Conservation (phyloP, 2,797 vertebrate genomes). For the Leuciscus waleckii region DNA sequence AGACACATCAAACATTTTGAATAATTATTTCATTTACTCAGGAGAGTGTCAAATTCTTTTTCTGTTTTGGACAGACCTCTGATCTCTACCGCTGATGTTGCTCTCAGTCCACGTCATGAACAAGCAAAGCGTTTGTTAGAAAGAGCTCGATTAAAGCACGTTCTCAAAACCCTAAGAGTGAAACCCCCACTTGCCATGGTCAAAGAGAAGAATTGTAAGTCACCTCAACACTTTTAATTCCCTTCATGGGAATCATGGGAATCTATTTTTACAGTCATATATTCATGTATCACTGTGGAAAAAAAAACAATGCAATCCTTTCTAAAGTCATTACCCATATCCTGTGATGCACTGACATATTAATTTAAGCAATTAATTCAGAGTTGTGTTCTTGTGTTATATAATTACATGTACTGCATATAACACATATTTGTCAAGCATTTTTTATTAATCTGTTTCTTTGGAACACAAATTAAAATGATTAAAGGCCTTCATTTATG, state of each 20-base stretch:
- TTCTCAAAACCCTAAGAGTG: constrained; percentile 83
- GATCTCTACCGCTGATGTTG: constrained; percentile 77
- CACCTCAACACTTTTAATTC: constrained; percentile 1
- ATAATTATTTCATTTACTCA: neutral
- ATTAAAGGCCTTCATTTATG: constrained; percentile 16
- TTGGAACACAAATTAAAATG: constrained; percentile 7
- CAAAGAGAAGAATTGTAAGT: constrained; percentile 74
- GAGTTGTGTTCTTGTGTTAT: constrained; percentile 28
- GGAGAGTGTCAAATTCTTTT: neutral
- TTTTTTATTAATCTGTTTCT: constrained; percentile 49
- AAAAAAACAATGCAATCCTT: neutral
- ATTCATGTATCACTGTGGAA: neutral
- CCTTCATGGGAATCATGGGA: neutral
- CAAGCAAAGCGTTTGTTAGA: constrained; percentile 91
- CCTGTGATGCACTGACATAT: constrained; percentile 7
- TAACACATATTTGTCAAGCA: constrained; percentile 18
- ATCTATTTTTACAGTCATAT: neutral
- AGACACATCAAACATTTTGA: neutral
- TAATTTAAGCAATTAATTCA: neutral
- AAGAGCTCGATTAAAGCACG: constrained; percentile 90
- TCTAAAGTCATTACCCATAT: constrained; percentile 2
- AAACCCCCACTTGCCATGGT: constrained; percentile 77
- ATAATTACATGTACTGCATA: constrained; percentile 47
- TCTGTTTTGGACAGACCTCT: constrained; percentile 74
- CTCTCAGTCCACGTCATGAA: constrained; percentile 88